These are phyloP conservation scores for Eleginops maclovinus DNA, from an alignment of 2,113 vertebrate species.

Conservation along the genomic window DNA sequence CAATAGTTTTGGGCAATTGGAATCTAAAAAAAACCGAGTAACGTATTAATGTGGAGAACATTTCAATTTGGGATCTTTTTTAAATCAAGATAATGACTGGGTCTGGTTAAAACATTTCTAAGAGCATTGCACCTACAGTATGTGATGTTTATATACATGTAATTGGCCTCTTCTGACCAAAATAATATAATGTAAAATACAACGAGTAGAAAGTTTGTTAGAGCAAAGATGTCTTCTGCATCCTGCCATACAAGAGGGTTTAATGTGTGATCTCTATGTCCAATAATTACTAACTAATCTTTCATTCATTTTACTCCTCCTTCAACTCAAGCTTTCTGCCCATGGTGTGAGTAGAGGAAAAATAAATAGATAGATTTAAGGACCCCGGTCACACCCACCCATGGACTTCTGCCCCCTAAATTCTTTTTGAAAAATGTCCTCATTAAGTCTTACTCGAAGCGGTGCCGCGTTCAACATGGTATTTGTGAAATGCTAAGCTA, in stretches of 20 bases:
- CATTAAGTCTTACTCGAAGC: slow-evolving; percentile 17
- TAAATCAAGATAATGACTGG: too few relatives aligned
- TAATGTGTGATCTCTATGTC: not conserved
- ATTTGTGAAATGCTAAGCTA: slow-evolving; percentile 13
- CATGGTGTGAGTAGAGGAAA: slow-evolving; percentile 1
- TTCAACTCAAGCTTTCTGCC: not conserved
- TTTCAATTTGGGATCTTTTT: not conserved
- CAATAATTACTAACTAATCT: not conserved
- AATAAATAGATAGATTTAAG: not conserved
- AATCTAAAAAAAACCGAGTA: not conserved
- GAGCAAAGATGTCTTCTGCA: not conserved
- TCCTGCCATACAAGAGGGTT: not conserved
- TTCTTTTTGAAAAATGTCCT: slow-evolving; percentile 27
- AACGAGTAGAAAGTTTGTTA: not conserved
- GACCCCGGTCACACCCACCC: not conserved
- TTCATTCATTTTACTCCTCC: not conserved
- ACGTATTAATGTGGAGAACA: not conserved
- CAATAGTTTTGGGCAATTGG: not conserved
- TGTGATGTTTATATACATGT: not conserved
- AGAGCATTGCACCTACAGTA: not conserved
- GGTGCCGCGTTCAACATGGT: not conserved
- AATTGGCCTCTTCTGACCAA: too few relatives aligned
- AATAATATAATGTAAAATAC: too few relatives aligned
- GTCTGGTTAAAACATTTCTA: not conserved
- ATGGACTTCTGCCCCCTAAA: slow-evolving; percentile 6